Evolutionary conservation across 1,140 invertebrate genomes (phyloP), one percentile per base, ranked within the genome.

Genomic region (Drosophila hydei): DNA sequence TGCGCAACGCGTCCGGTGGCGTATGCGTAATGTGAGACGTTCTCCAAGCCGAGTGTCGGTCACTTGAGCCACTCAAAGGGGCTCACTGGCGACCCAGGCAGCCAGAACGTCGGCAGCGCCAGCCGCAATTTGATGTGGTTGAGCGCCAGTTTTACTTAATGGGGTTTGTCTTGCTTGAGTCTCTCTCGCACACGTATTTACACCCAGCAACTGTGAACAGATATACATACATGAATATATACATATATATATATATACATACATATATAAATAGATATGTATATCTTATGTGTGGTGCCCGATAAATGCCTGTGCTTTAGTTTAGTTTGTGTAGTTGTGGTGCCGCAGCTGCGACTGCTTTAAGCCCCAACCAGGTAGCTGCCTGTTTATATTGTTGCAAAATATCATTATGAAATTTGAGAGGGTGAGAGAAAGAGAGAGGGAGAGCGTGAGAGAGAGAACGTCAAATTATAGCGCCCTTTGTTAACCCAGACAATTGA

Each of bases 91-190:
- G 61, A 38, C 14, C 19, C 25, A 14, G 16, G 23, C 7, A 42
- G 55, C 14, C 36, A 62, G 51, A 42, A 16, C 19, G 4, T 47
- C 45, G 47, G 55, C 48, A 45, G 27, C 48, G 48, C 19, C 54
- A 23, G 43, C 63, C 56, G 42, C 63, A 73, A 64, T 68, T 75
- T 25, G 47, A 65, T 62, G 69, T 62, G 64, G 73, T 81, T 55
- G 61, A 50, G 52, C 21, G 45, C 40, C 25, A 61, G 73, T 65
- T 76, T 69, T 54, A 80, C 76, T 73, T 73, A 80, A 80, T 80
- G 42, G 62, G 9, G 58, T 62, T 59, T 48, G 36, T 50, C 43
- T 67, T 65, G 69, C 45, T 50, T 59, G 55, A 73, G 58, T 68
- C 61, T 45, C 64, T 40, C 12, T 52, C 23, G 43, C 64, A 67